Evolutionary conservation across 2,797 vertebrate genomes (phyloP).

Genomic region (Gymnocypris eckloni): DNA sequence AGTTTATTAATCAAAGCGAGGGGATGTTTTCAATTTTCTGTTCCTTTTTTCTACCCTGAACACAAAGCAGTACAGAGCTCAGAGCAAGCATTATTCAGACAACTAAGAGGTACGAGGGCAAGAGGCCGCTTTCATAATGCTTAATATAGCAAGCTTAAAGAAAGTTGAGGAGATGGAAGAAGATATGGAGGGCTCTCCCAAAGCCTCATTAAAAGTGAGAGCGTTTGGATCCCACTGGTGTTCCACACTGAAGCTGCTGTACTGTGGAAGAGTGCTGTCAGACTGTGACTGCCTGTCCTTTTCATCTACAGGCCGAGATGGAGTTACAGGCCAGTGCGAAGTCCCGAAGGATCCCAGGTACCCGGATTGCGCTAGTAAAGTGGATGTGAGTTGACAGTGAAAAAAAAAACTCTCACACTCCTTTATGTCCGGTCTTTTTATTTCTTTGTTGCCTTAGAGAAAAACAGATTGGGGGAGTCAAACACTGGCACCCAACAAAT

Average conservation of each 20-base stretch:
- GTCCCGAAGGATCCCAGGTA: slow-evolving; percentile 90
- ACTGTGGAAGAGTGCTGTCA: slow-evolving; percentile 15
- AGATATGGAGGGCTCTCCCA: neutral
- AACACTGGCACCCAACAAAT: slow-evolving; percentile 25
- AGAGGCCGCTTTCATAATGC: slow-evolving; percentile 39
- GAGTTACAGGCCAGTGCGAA: slow-evolving; percentile 88
- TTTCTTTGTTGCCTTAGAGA: slow-evolving; percentile 17
- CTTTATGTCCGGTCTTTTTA: slow-evolving; percentile 15
- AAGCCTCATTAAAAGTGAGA: slow-evolving; percentile 30
- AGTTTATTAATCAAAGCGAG: slow-evolving; percentile 69
- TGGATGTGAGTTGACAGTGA: slow-evolving; percentile 85
- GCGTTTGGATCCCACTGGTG: slow-evolving; percentile 8
- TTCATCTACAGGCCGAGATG: slow-evolving; percentile 78
- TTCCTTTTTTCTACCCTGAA: slow-evolving; percentile 50
- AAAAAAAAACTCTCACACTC: slow-evolving; percentile 3
- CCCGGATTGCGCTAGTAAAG: slow-evolving; percentile 92
- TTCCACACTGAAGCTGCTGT: neutral
- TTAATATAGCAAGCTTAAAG: slow-evolving; percentile 46
- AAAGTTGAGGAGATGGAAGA: slow-evolving; percentile 28
- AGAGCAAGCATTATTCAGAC: slow-evolving; percentile 46
- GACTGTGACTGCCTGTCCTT: slow-evolving; percentile 34
- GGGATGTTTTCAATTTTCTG: slow-evolving; percentile 63
- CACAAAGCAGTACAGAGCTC: slow-evolving; percentile 54
- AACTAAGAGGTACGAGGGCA: slow-evolving; percentile 43
- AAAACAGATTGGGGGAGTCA: slow-evolving; percentile 13